Base-by-base conservation (phyloP, 2,113 vertebrate species). In the Ceyx melanurus region DNA sequence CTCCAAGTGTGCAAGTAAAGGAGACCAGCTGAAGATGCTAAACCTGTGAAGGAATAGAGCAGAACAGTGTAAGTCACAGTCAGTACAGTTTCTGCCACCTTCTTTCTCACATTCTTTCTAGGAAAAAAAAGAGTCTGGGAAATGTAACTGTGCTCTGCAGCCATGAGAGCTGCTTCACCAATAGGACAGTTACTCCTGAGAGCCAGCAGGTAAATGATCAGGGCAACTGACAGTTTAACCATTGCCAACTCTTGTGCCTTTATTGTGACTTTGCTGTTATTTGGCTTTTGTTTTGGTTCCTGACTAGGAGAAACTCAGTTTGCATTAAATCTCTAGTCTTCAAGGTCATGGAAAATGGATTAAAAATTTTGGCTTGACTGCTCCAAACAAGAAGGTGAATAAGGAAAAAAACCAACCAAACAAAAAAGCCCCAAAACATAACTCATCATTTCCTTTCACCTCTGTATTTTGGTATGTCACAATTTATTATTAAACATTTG, bases 1-100 rank as follows among this genome's bases (percentile, higher is more conserved):
- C 95, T 92, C 97, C 97, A 97, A 3, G 96, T 96, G n/a, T 37
- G 94, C 56, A 98, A 97, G 84, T 90, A 97, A 53, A 98, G 94
- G 17, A 98, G 97, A 26, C 97, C 97, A 3, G 85, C 89, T 2
- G 97, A 94, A 8, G 97, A 97, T n/a, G 91, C 80, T 4, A 88
- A 83, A 79, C 98, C 97, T 98, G 80, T 87, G 61, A 87, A 89
- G n/a, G 48, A 29, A 86, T 1, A 93, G 33, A 95, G 83, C 75
- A 93, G 9, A 77, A 37, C 0, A 67, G 4, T 29, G 14, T 65
- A 54, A 90, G 50, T 89, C 57, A 73, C 43, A 54, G 33, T 11
- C 65, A 50, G 33, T 82, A 17, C 28, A 53, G 50, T 75, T 75
- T 43, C 51, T 15, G 19, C 12, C 11, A 54, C 48, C 23, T 48